Conservation (phyloP, 2,797 vertebrate species). For the Anas bernieri region DNA sequence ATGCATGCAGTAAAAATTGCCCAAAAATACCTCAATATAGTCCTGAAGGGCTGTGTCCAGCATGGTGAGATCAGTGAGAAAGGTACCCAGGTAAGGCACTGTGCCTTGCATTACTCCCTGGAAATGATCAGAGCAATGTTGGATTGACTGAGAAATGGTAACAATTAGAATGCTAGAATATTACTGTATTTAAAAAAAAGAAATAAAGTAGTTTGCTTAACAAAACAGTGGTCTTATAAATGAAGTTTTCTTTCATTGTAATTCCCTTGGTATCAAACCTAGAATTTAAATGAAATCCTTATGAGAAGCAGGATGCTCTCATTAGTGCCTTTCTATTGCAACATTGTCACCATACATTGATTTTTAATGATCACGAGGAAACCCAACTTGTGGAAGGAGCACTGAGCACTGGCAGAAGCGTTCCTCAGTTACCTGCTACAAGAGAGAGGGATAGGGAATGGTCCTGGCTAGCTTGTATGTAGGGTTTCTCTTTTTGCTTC, state of each 20-base stretch:
- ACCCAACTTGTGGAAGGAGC: background rate
- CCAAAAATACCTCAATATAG: constrained; percentile 84
- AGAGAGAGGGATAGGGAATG: background rate
- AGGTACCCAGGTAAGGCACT: constrained; percentile 93
- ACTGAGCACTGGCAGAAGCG: background rate
- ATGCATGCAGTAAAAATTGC: background rate
- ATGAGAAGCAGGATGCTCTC: background rate
- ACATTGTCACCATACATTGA: background rate
- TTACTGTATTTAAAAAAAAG: background rate
- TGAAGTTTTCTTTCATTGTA: background rate
- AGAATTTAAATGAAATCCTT: background rate
- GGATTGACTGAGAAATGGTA: background rate
- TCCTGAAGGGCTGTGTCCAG: constrained; percentile 94
- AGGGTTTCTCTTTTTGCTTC: background rate
- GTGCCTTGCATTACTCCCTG: constrained; percentile 96
- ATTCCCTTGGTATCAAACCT: background rate
- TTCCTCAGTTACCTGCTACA: background rate
- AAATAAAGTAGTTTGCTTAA: background rate
- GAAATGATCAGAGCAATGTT: background rate
- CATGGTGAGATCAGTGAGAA: constrained; percentile 94
- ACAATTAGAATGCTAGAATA: background rate
- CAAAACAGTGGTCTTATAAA: background rate
- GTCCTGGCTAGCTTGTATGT: background rate
- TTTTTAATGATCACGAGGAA: background rate
- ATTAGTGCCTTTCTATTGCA: background rate